These are phyloP conservation scores for Acanthosepion esculentum DNA, from an alignment of 2,888 invertebrate genomes.

Conservation along the genomic window DNA sequence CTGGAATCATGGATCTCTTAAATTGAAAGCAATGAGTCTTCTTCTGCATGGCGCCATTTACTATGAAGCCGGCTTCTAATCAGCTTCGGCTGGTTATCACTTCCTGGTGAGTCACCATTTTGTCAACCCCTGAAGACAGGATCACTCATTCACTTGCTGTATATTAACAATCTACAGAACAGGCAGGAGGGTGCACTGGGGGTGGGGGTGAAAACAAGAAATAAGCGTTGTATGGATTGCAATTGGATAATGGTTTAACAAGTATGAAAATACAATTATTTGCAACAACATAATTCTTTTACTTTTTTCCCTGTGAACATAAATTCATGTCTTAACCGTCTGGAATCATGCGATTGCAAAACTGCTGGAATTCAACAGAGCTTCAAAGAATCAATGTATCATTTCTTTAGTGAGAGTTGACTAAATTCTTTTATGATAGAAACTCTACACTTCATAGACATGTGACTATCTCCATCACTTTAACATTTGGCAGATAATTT, in stretches of 20 bases:
- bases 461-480: neutral
- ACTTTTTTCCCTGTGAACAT: neutral
- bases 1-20: neutral
- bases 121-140: neutral
- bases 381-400: neutral
- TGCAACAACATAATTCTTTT: neutral
- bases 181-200: neutral
- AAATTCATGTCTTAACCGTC: neutral
- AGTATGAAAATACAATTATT: neutral
- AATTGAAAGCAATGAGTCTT: neutral
- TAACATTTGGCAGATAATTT: too few species aligned
- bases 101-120: constrained; percentile 33
- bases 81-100: neutral
- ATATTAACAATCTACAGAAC: neutral
- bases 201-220: neutral
- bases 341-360: neutral
- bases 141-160: neutral
- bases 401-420: neutral
- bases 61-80: neutral
- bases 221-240: neutral
- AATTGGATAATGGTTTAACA: neutral
- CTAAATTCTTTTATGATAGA: too few species aligned
- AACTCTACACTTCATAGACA: neutral
- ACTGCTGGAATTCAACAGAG: neutral
- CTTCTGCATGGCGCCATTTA: neutral